These are phyloP conservation scores for Epistrophe eligans DNA, from an alignment of 2,888 invertebrate species.

Conservation along the genomic window DNA sequence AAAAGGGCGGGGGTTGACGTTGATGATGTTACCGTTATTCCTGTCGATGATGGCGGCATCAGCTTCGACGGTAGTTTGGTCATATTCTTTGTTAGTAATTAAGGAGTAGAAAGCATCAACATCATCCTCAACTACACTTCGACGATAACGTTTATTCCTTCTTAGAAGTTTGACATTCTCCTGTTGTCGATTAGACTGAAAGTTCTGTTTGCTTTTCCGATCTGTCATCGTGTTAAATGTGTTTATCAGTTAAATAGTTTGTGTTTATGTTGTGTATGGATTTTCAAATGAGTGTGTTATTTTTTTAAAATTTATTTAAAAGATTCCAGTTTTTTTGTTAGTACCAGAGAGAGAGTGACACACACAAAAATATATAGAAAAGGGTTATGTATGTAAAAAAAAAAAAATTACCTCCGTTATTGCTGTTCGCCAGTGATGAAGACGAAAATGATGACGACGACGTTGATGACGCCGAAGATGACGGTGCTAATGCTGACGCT, in stretches of 20 bases:
- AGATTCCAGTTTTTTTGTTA: constrained; percentile 53
- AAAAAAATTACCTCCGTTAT: constrained; percentile 66
- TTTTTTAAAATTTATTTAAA: neutral
- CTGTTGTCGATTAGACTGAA: constrained; percentile 57
- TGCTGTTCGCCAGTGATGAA: constrained; percentile 83
- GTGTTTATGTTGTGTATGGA: constrained; percentile 40
- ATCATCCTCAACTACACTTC: constrained; percentile 79
- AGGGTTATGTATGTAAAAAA: neutral
- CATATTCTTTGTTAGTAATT: constrained; percentile 67
- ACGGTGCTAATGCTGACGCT: constrained; percentile 83
- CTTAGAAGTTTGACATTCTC: constrained; percentile 51
- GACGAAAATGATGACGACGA: constrained; percentile 89
- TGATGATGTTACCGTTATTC: constrained; percentile 54
- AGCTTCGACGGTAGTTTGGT: constrained; percentile 51
- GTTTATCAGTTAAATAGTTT: constrained; percentile 65
- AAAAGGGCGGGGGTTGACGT: constrained; percentile 45
- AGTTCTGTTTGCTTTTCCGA: constrained; percentile 48
- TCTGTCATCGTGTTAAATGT: constrained; percentile 59
- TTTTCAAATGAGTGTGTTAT: constrained; percentile 44
- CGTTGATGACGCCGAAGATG: constrained; percentile 84
- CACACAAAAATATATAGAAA: constrained; percentile 37
- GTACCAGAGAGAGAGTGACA: constrained; percentile 48
- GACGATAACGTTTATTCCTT: constrained; percentile 79
- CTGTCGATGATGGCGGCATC: constrained; percentile 32
- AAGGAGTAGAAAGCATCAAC: constrained; percentile 58